Base-by-base conservation (phyloP, 2,113 vertebrate genomes). In the Petromus typicus region DNA sequence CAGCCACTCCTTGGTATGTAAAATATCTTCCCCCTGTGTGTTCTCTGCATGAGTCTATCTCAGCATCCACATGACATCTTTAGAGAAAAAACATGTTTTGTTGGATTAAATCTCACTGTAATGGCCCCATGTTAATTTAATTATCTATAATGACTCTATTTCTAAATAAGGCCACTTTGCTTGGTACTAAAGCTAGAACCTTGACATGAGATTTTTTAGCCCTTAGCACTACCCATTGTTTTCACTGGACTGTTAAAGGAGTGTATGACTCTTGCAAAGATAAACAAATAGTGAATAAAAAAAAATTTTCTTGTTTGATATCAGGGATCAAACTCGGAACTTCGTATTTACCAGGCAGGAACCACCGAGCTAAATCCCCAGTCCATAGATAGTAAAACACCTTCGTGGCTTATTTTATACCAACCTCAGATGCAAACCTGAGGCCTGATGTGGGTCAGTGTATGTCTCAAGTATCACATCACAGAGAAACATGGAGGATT, bases 101-200 rank as follows among this genome's bases (percentile, higher is more conserved):
- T 25, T 84, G 57, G 27, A 43, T 73, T 9, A 82, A 22, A 51
- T 14, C 27, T 25, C 34, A 64, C 2, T 12, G 37, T 64, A 86
- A 56, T 34, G 63, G 82, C 34, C 32, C 73, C 34, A 13, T 34
- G 12, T 54, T 66, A 69, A 78, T 43, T 54, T 64, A 7, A 86
- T 57, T 12, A 86, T 89, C 37, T 64, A 5, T 8, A 66, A 84
- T 54, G 32, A 78, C 40, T 9, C 48, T 78, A 22, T 78, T 96
- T 93, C 56, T 40, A 80, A 92, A 93, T 83, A 76, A 86, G 18
- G 40, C 76, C 73, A 76, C 22, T 63, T 93, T 87, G 14, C 13
- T 37, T 73, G 57, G 23, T 12, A 59, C 48, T 63, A 9, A n/a
- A 5, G 2, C 56, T 61, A 18, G 37, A 82, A 66, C 13, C 61